Evolutionary conservation across 2,797 vertebrate genomes (phyloP).

Genomic region (Oophaga sylvatica): DNA sequence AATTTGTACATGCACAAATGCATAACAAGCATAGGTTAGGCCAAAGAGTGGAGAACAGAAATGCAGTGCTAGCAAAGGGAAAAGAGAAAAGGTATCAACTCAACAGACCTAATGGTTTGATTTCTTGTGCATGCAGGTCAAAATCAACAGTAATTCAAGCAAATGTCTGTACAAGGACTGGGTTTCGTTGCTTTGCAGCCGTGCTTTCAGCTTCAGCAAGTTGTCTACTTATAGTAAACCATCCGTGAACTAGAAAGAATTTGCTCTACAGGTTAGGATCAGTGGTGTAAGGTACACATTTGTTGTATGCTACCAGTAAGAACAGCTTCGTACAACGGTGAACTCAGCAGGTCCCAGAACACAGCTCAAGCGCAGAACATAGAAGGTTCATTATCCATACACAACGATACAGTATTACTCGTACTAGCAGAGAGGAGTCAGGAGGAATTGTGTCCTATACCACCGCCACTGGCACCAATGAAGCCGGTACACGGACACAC

Average conservation of each 20-base stretch:
- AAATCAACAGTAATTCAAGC: constrained; percentile 68
- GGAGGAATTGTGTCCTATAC: too few relatives aligned
- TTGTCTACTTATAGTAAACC: constrained; percentile 32
- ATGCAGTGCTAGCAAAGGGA: constrained; percentile 81
- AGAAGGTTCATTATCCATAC: not conserved
- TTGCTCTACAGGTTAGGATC: constrained; percentile 64
- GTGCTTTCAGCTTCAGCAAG: constrained; percentile 68
- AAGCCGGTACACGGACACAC: too few relatives aligned
- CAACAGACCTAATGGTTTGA: constrained; percentile 66
- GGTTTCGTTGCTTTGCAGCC: constrained; percentile 67
- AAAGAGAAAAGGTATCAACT: constrained; percentile 69
- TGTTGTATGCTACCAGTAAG: constrained; percentile 1
- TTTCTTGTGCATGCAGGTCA: constrained; percentile 80
- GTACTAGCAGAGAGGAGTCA: not conserved
- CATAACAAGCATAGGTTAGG: constrained; percentile 86
- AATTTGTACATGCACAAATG: constrained; percentile 85
- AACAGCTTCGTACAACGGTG: not conserved
- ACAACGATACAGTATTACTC: not conserved
- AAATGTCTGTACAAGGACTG: constrained; percentile 68
- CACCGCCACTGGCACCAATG: too few relatives aligned
- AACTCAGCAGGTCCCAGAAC: not conserved
- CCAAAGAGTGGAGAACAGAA: constrained; percentile 78
- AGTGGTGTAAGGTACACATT: constrained; percentile 61
- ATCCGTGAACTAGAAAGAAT: constrained; percentile 40
- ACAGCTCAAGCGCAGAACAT: not conserved